Conservation (phyloP, 2,888 invertebrate species). For the Apantesis nais region DNA sequence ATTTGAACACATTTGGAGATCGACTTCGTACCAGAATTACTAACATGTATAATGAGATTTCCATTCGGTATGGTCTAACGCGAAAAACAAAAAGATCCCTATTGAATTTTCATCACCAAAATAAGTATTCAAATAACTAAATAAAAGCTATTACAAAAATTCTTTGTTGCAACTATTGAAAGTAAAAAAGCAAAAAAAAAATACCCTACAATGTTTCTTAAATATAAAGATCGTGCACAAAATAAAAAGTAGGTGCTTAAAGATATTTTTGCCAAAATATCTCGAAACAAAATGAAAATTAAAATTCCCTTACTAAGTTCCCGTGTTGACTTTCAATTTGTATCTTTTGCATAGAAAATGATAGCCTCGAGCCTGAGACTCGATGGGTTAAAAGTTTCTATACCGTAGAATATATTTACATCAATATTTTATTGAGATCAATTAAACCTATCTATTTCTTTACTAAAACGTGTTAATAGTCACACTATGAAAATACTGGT, state of each 20-base stretch:
- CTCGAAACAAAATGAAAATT: background rate
- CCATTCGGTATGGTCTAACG: background rate
- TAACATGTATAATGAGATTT: no score
- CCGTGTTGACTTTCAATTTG: conserved; percentile 8
- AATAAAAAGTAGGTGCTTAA: background rate
- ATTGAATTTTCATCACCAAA: background rate
- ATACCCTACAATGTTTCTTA: background rate
- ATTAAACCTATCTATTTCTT: background rate
- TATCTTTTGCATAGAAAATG: background rate
- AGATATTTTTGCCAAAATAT: background rate
- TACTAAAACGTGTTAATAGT: background rate
- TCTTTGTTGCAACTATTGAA: background rate
- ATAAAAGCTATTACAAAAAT: background rate
- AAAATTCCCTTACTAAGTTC: conserved; percentile 3
- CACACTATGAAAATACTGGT: no score
- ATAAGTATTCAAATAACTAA: background rate
- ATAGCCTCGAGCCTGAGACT: background rate
- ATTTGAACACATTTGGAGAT: background rate
- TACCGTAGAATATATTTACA: background rate
- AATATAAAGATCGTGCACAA: conserved; percentile 2
- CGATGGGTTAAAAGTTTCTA: background rate
- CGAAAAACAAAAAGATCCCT: background rate
- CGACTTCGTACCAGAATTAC: no score
- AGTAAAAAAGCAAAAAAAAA: background rate
- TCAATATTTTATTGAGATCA: background rate